Conservation (phyloP, 2,888 invertebrate species). For the Endotricha flammealis region DNA sequence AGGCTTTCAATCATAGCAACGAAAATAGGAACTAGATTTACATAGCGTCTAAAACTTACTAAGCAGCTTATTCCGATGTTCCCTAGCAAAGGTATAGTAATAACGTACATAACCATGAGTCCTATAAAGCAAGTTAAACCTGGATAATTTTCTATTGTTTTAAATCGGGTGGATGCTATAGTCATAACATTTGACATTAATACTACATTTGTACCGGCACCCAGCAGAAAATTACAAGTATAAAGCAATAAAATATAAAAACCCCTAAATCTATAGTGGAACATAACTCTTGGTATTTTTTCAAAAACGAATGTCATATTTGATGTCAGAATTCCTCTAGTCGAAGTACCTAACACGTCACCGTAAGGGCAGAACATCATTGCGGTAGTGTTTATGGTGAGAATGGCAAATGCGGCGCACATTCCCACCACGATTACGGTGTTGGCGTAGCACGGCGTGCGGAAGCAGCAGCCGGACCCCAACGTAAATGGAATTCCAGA, state of each 20-base stretch:
- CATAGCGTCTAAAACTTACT: constrained; percentile 27
- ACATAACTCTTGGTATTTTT: constrained; percentile 48
- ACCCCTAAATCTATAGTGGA: constrained; percentile 28
- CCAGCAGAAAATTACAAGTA: constrained; percentile 36
- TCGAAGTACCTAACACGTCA: constrained; percentile 30
- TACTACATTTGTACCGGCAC: constrained; percentile 34
- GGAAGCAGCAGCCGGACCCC: constrained; percentile 43
- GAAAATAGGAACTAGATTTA: constrained; percentile 32
- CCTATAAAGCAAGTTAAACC: constrained; percentile 35
- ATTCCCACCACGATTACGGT: constrained; percentile 40
- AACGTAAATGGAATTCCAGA: constrained; percentile 47
- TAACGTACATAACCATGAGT: constrained; percentile 32
- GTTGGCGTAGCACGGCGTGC: constrained; percentile 54
- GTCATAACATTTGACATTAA: constrained; percentile 40
- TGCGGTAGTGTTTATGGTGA: constrained; percentile 36
- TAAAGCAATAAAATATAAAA: constrained; percentile 43
- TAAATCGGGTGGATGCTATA: constrained; percentile 29
- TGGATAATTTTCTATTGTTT: constrained; percentile 36
- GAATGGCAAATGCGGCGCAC: constrained; percentile 27
- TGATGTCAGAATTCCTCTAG: constrained; percentile 26
- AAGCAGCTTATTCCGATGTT: constrained; percentile 31
- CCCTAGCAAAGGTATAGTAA: constrained; percentile 46
- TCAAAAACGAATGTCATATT: constrained; percentile 43
- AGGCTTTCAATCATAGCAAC: constrained; percentile 39
- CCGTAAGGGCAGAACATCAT: constrained; percentile 59